phyloP scores from a whole-genome alignment of 2,888 invertebrate species.

The Conchocele bisecta region DNA sequence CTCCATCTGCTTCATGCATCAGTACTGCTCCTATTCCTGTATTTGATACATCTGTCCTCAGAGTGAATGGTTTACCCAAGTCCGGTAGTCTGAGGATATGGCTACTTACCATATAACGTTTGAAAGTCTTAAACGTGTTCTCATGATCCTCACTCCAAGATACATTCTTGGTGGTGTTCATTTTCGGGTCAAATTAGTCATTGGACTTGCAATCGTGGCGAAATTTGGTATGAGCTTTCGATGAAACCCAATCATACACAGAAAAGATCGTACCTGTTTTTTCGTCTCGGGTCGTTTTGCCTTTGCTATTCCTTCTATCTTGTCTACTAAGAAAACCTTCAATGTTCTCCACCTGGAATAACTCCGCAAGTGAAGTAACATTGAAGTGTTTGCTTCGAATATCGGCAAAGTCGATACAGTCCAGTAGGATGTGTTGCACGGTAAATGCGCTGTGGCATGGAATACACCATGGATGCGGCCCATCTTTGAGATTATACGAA shows the following conservation, averaged over 20 bases:
- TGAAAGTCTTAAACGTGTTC: background rate
- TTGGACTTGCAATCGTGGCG: background rate
- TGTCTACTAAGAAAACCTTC: background rate
- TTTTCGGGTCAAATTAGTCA: background rate
- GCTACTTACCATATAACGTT: background rate
- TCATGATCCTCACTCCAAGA: background rate
- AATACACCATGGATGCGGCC: too few species aligned
- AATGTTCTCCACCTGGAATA: background rate
- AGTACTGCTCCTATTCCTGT: slow-evolving; percentile 48
- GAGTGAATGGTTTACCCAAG: slow-evolving; percentile 29
- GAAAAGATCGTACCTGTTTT: background rate
- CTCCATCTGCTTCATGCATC: slow-evolving; percentile 50
- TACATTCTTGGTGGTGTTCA: background rate
- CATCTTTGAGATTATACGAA: too few species aligned
- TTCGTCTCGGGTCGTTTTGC: background rate
- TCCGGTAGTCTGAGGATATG: slow-evolving; percentile 19
- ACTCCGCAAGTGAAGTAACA: slow-evolving; percentile 5
- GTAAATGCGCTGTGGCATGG: too few species aligned
- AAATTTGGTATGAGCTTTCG: background rate
- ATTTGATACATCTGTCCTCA: slow-evolving; percentile 54
- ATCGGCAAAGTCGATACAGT: too few species aligned
- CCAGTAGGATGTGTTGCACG: too few species aligned
- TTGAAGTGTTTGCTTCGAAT: too few species aligned
- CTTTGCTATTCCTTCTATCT: background rate
- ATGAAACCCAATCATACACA: background rate